Evolutionary conservation across 1,140 invertebrate genomes (phyloP), one percentile per base, ranked within the genome.

Genomic region (Aphidius ervi): DNA sequence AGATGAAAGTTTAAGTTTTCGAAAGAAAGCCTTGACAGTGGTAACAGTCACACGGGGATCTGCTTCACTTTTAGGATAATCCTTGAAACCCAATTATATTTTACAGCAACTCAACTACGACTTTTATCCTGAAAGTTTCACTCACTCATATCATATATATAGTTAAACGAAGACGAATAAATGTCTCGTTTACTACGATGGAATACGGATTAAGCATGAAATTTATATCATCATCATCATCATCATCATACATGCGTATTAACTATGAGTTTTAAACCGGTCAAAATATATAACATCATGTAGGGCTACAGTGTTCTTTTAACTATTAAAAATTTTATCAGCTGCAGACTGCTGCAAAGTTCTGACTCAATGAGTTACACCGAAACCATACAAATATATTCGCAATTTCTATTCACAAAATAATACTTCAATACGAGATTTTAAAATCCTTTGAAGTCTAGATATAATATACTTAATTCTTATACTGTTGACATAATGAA

Each of bases 61-160:
- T 71, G 70, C 68, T 66, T 70, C 65, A 64, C 63, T 67, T 72
- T 71, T 70, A 70, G 75, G 76, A 78, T 79, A 78, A 79, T 79
- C 76, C 74, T 71, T 66, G 70, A 80, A 78, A 80, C 75, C 75
- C 75, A 80, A 80, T 80, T 80, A 80, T 78, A 79, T 78, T 79
- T 78, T 77, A 78, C 75, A 74, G 76, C 75, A 72, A 79, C 74
- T 78, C 70, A 69, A 73, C 77, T 76, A 70, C 73, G 74, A 76
- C 74, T 76, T 74, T 70, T 72, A 76, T 75, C 7, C 50, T 52
- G 50, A 37, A 23, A 52, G 50, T 10, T 23, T 52, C n/a, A 23
- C 50, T 37, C 31, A 37, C 37, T n/a, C n/a, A 9, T 40, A 37
- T 52, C 37, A 37, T 9, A 20, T 37, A 31, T 31, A 31, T 66